Evolutionary conservation across 2,888 invertebrate species (phyloP).

Genomic region (Drosophila maculinotata): DNA sequence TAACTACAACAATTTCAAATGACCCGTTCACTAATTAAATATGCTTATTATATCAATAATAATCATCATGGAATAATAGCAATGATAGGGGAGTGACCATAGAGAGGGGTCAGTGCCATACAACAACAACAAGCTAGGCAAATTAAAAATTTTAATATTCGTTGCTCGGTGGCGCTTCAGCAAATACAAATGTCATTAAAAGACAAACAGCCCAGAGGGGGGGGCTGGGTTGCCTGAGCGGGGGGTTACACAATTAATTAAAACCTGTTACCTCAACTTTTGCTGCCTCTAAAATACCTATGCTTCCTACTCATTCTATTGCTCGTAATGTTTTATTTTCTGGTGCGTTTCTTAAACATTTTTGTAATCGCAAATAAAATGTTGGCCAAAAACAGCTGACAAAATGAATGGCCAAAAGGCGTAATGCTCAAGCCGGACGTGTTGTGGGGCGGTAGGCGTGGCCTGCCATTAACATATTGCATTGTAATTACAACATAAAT

Average conservation of each 20-base stretch:
- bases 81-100: conserved; percentile 10
- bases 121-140: conserved; percentile 20
- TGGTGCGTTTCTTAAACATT: conserved; percentile 38
- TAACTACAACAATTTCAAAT: conserved; percentile 32
- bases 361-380: conserved; percentile 10
- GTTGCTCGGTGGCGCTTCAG: conserved; percentile 6
- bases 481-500: conserved; percentile 59
- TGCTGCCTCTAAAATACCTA: neutral
- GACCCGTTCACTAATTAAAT: conserved; percentile 66
- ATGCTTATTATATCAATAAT: conserved; percentile 44
- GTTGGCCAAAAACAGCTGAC: conserved; percentile 33
- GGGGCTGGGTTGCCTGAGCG: too few relatives aligned
- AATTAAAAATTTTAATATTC: conserved; percentile 55
- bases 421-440: conserved; percentile 59
- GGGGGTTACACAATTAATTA: conserved; percentile 26
- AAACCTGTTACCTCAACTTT: conserved; percentile 40
- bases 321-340: neutral
- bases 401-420: conserved; percentile 52
- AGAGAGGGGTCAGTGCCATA: conserved; percentile 18
- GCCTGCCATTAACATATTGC: conserved; percentile 43
- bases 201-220: neutral
- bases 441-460: conserved; percentile 2
- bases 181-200: conserved; percentile 23
- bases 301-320: neutral
- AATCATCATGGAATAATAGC: conserved; percentile 5